These are phyloP conservation scores for Deroplatys truncata DNA, from an alignment of 2,888 invertebrate genomes.

Conservation along the genomic window DNA sequence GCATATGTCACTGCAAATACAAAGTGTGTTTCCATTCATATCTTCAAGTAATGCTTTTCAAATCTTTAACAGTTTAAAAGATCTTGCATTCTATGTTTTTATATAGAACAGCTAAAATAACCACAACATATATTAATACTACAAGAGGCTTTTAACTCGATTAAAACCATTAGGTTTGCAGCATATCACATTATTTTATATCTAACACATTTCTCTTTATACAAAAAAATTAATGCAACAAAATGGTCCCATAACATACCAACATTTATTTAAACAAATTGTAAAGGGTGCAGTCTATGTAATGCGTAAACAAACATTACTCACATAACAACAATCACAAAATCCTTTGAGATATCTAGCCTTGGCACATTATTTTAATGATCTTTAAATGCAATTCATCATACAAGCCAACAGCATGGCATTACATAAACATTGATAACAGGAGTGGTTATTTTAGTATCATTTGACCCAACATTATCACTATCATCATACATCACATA, in stretches of 20 bases:
- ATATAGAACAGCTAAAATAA: neutral
- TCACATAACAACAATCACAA: neutral
- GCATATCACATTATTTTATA: neutral
- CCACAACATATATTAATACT: neutral
- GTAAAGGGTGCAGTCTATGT: neutral
- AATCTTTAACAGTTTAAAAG: too few species aligned
- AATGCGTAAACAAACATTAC: neutral
- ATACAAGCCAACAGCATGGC: neutral
- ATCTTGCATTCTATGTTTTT: neutral
- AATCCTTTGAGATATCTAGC: neutral
- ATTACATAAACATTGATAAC: neutral
- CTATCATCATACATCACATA: neutral
- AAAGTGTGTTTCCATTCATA: too few species aligned
- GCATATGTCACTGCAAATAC: too few species aligned
- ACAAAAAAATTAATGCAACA: neutral
- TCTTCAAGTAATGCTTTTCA: too few species aligned
- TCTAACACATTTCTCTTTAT: neutral
- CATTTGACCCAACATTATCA: too few species aligned
- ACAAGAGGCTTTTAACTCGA: neutral
- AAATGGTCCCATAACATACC: neutral
- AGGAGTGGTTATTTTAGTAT: neutral
- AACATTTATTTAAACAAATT: neutral
- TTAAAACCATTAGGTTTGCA: neutral
- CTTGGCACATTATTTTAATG: neutral
- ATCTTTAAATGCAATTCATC: neutral